These are phyloP conservation scores for Argyresthia albistria DNA, from an alignment of 2,888 invertebrate species.

Conservation along the genomic window DNA sequence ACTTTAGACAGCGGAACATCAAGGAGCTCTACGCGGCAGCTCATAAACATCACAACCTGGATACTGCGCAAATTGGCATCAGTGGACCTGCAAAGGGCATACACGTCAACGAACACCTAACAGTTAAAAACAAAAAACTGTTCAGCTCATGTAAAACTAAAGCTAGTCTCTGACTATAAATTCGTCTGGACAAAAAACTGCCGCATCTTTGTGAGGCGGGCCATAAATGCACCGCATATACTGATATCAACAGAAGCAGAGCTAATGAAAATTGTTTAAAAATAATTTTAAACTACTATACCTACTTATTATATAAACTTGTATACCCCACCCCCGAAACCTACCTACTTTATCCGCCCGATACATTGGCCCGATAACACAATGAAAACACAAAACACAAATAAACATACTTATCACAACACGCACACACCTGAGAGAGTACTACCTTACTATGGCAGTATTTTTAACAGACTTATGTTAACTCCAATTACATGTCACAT, in stretches of 20 bases:
- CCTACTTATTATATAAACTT: no score
- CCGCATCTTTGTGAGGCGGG: neutral
- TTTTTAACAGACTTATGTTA: no score
- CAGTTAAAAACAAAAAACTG: neutral
- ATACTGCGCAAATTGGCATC: neutral
- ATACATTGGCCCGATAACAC: no score
- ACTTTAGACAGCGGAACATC: neutral
- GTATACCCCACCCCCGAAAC: no score
- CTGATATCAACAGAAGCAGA: neutral
- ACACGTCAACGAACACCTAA: neutral
- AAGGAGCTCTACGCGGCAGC: neutral
- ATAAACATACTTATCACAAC: no score
- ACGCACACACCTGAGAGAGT: no score
- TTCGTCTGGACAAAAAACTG: neutral
- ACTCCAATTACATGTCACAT: no score
- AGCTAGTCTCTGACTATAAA: neutral
- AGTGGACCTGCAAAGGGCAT: neutral
- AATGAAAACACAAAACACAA: no score
- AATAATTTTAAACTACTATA: no score
- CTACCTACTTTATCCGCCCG: no score
- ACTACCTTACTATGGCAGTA: no score
- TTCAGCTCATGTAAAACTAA: neutral
- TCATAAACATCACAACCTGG: neutral
- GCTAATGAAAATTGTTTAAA: neutral
- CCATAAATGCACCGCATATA: neutral